A percentile compares a stretch with the other conserved stretches of the same genome.
Evolutionary conservation across 2,113 vertebrate genomes (phyloP).

Genomic region (Nansenia antarctica): DNA sequence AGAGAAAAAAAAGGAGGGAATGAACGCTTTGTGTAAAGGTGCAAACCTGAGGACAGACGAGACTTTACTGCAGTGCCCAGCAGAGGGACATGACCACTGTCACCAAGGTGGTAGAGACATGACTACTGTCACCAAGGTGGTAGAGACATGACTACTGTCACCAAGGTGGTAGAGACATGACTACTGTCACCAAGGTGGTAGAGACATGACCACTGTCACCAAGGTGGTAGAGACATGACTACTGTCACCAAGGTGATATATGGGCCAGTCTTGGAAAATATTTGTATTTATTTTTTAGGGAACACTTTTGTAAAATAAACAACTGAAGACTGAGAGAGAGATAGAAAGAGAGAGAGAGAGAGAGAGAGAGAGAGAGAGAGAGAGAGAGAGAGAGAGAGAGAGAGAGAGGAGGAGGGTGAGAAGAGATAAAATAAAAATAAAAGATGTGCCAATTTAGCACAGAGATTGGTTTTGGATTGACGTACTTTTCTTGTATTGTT

Average conservation of each 20-base stretch:
- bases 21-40: too few relatives aligned
- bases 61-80: background rate
- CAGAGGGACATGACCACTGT: constrained; percentile 20
- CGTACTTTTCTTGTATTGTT: constrained; percentile 60
- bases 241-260: constrained; percentile 22
- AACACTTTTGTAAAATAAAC: constrained; percentile 70
- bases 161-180: constrained; percentile 29
- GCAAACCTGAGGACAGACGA: background rate
- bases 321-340: constrained; percentile 26
- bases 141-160: too few relatives aligned
- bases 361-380: constrained; percentile 22
- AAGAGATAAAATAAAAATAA: constrained; percentile 6
- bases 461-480: constrained; percentile 42
- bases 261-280: constrained; percentile 59
- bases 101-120: too few relatives aligned
- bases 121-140: constrained; percentile 23
- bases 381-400: constrained; percentile 17
- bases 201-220: constrained; percentile 24
- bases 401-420: constrained; percentile 8
- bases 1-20: constrained; percentile 4
- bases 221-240: too few relatives aligned
- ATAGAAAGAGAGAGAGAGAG: constrained; percentile 18
- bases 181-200: too few relatives aligned
- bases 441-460: constrained; percentile 37
- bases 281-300: constrained; percentile 78